These are phyloP conservation scores for Channallabes apus DNA, from an alignment of 2,797 vertebrate species.

Conservation along the genomic window DNA sequence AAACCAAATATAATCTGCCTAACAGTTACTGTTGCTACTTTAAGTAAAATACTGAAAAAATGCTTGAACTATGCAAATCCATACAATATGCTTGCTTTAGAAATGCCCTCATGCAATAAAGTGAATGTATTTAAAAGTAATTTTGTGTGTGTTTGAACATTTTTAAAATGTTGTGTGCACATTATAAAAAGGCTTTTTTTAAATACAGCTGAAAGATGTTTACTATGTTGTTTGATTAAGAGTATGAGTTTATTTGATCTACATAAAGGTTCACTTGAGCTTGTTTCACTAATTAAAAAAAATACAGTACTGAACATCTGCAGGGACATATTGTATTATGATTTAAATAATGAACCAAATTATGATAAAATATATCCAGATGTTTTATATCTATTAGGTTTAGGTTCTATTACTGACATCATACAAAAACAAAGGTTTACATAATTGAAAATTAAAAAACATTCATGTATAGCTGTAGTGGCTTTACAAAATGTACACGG, in stretches of 20 bases:
- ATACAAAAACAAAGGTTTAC: background rate
- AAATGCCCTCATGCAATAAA: conserved; percentile 74
- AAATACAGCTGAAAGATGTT: background rate
- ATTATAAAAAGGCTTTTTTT: too few species aligned
- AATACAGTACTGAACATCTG: background rate
- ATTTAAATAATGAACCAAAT: background rate
- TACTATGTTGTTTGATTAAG: background rate
- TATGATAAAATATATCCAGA: background rate
- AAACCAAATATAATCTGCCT: conserved; percentile 62
- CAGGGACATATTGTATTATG: background rate
- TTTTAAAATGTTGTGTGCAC: background rate
- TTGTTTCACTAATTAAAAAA: background rate
- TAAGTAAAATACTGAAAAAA: conserved; percentile 57
- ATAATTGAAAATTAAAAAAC: background rate
- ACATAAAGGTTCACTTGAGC: background rate
- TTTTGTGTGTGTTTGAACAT: conserved; percentile 59
- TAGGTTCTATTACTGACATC: background rate
- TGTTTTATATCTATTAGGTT: background rate
- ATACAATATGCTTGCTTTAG: conserved; percentile 72
- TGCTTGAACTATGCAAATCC: conserved; percentile 78
- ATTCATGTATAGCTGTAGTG: background rate
- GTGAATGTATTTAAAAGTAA: conserved; percentile 72
- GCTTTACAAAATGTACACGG: background rate
- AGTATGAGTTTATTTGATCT: background rate
- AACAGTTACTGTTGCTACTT: conserved; percentile 64